Conservation (phyloP, 2,797 vertebrate species). For the Rhyacichthys aspro region DNA sequence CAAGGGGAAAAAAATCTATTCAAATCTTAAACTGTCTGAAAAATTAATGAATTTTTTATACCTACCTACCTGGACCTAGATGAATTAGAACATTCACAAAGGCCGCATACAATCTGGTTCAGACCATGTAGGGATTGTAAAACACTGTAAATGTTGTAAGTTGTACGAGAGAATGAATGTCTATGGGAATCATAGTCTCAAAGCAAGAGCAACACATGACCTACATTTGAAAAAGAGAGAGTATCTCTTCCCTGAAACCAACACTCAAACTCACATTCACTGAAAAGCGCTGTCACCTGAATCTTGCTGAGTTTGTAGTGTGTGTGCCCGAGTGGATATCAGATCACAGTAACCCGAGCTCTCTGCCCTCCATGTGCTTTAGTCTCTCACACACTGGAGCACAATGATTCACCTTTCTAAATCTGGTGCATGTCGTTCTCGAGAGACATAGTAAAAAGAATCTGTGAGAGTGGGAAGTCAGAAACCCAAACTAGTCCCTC, state of each 20-base stretch:
- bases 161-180: constrained; percentile 16
- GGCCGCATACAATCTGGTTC: too few species aligned
- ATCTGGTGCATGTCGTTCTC: constrained; percentile 9
- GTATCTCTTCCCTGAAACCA: constrained; percentile 68
- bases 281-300: constrained; percentile 75
- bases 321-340: constrained; percentile 57
- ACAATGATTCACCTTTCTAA: constrained; percentile 35
- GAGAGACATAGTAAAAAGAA: constrained; percentile 2
- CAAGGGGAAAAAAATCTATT: too few species aligned
- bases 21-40: too few species aligned
- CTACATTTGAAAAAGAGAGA: constrained; percentile 68
- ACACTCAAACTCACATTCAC: constrained; percentile 64
- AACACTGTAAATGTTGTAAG: background rate
- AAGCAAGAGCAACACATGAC: constrained; percentile 46
- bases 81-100: too few species aligned
- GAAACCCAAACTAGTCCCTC: constrained; percentile 48
- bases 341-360: constrained; percentile 76
- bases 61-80: too few species aligned
- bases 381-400: constrained; percentile 38
- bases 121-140: too few species aligned
- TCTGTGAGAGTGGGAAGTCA: constrained; percentile 4
- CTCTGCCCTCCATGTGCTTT: constrained; percentile 72
- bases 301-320: constrained; percentile 76
- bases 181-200: constrained; percentile 12
- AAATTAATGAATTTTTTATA: too few species aligned